Conservation (phyloP, 2,113 vertebrate genomes). For the Marmota monax region DNA sequence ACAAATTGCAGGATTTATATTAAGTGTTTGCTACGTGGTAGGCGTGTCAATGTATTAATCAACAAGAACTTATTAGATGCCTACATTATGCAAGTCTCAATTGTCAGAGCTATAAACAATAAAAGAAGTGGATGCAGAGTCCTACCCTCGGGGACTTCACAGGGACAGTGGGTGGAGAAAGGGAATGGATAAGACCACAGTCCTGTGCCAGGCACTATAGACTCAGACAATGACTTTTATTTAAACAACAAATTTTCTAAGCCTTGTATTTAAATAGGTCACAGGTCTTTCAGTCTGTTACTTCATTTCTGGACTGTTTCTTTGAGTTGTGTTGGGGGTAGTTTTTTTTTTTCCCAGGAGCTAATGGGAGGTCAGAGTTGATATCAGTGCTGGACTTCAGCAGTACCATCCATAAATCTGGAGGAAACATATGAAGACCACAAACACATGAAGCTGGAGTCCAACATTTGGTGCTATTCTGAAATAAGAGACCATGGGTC, state of each 20-base stretch:
- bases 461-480: neutral
- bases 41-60: neutral
- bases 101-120: neutral
- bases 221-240: neutral
- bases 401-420: neutral
- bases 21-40: neutral
- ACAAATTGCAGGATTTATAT: neutral
- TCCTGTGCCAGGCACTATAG: neutral
- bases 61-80: neutral
- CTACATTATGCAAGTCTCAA: neutral
- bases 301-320: neutral
- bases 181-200: fast-evolving
- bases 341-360: neutral
- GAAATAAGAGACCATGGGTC: neutral
- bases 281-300: neutral
- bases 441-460: neutral
- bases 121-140: neutral
- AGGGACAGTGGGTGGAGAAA: neutral
- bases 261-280: neutral
- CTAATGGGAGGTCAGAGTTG: neutral
- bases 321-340: neutral
- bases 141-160: neutral
- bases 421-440: neutral
- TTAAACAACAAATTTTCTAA: neutral
- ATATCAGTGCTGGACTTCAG: neutral